Conservation (phyloP, 2,113 vertebrate species). For the Kryptolebias marmoratus region DNA sequence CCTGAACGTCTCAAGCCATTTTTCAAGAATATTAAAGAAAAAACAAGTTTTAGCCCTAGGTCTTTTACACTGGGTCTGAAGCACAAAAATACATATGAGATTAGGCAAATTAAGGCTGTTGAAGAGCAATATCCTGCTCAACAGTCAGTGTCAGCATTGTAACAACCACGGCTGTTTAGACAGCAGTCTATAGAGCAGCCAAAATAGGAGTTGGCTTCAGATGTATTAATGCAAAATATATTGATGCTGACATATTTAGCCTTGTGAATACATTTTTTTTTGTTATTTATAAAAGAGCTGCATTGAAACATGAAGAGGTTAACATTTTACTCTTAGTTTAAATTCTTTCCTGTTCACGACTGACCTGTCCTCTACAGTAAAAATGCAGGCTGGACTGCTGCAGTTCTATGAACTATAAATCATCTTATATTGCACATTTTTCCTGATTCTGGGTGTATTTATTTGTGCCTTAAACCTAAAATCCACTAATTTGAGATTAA, state of each 20-base stretch:
- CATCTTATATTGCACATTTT: too few relatives aligned
- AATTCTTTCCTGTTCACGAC: too few relatives aligned
- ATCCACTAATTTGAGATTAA: too few relatives aligned
- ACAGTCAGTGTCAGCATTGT: not conserved
- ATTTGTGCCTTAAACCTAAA: not conserved
- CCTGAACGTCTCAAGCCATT: not conserved
- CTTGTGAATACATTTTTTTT: not conserved
- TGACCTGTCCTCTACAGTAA: too few relatives aligned
- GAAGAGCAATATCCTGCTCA: too few relatives aligned
- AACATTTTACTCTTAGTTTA: not conserved
- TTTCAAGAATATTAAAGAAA: not conserved
- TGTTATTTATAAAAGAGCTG: not conserved
- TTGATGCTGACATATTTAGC: not conserved
- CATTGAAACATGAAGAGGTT: not conserved
- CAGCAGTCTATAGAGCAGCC: too few relatives aligned
- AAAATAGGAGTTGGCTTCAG: not conserved
- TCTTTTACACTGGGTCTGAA: not conserved
- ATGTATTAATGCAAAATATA: not conserved
- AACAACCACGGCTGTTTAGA: too few relatives aligned
- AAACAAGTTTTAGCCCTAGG: not conserved
- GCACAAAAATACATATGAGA: not conserved
- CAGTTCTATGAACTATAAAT: too few relatives aligned
- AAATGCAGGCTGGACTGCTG: too few relatives aligned
- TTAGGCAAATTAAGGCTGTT: too few relatives aligned
- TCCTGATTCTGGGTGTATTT: not conserved